phyloP scores from a whole-genome alignment of 2,888 invertebrate species.

The Agonopterix subpropinquella region DNA sequence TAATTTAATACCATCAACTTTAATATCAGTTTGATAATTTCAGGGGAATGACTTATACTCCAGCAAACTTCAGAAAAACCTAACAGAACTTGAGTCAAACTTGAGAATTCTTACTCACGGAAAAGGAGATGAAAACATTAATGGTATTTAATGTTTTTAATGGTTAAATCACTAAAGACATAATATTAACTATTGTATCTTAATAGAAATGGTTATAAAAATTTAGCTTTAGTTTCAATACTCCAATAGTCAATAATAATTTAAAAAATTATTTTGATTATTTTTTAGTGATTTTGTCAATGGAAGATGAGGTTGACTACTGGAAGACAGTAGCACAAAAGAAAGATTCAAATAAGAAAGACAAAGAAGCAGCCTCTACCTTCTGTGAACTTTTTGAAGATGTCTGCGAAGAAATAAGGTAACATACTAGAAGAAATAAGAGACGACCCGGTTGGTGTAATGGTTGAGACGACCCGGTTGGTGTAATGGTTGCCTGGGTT shows the following conservation, averaged over 20 bases:
- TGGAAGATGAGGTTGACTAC: constrained; percentile 83
- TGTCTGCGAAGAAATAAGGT: constrained; percentile 78
- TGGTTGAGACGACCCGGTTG: no score
- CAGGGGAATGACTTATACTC: constrained; percentile 59
- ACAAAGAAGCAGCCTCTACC: constrained; percentile 73
- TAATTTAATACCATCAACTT: not conserved
- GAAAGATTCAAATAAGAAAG: constrained; percentile 64
- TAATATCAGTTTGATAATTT: constrained; percentile 14
- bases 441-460: no score
- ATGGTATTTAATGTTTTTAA: constrained; percentile 30
- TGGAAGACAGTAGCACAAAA: constrained; percentile 78
- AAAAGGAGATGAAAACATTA: constrained; percentile 42
- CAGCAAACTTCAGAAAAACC: constrained; percentile 57
- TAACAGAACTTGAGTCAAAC: constrained; percentile 56
- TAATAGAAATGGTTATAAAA: no score
- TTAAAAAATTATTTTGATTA: not conserved
- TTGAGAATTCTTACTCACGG: constrained; percentile 58
- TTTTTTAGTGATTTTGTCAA: constrained; percentile 75
- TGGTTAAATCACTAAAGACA: no score
- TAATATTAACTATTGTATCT: no score
- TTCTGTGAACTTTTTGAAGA: constrained; percentile 78
- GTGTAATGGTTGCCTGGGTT: no score
- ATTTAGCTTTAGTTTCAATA: no score
- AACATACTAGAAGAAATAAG: no score
- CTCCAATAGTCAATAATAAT: no score